Evolutionary conservation across 53 echinoderm and acorn worm species (phyloP).

Genomic region (Pentamera pediparva): DNA sequence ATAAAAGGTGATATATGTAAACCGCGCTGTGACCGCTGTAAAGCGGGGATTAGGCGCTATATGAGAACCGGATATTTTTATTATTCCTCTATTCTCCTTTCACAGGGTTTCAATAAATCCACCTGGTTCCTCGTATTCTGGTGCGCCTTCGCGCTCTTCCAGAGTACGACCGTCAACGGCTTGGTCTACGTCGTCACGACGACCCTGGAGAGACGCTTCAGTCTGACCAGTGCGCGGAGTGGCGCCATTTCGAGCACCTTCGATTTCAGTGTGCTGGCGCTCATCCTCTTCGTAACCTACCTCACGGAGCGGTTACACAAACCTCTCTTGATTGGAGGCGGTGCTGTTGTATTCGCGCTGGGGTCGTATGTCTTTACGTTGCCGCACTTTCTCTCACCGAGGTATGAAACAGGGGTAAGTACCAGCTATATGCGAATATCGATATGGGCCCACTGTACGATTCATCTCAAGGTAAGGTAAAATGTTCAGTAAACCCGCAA

Average conservation of each 20-base stretch:
- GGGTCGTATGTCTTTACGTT: slow-evolving; percentile 33
- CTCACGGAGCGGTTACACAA: slow-evolving; percentile 34
- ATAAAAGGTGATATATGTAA: no score
- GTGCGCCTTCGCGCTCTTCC: slow-evolving; percentile 21
- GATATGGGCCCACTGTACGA: no score
- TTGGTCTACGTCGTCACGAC: slow-evolving; percentile 24
- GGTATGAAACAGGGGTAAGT: not conserved
- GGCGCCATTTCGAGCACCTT: slow-evolving; percentile 33
- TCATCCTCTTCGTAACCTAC: slow-evolving; percentile 40
- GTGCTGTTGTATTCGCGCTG: slow-evolving; percentile 18
- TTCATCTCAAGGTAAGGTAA: no score
- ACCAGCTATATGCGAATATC: no score
- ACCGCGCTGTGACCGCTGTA: no score
- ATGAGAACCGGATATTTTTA: no score
- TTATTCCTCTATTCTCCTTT: not conserved
- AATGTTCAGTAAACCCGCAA: no score
- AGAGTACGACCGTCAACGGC: slow-evolving; percentile 33
- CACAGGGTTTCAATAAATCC: slow-evolving; percentile 10
- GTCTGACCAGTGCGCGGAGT: slow-evolving; percentile 25
- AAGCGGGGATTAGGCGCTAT: no score
- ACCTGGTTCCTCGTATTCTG: not conserved
- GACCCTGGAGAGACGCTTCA: slow-evolving; percentile 40
- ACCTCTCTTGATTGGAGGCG: slow-evolving; percentile 18
- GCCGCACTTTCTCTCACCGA: slow-evolving; percentile 29
- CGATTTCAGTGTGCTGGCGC: slow-evolving; percentile 10